Base-by-base conservation (phyloP, 2,888 invertebrate species). In the Pterobdella sp. region DNA sequence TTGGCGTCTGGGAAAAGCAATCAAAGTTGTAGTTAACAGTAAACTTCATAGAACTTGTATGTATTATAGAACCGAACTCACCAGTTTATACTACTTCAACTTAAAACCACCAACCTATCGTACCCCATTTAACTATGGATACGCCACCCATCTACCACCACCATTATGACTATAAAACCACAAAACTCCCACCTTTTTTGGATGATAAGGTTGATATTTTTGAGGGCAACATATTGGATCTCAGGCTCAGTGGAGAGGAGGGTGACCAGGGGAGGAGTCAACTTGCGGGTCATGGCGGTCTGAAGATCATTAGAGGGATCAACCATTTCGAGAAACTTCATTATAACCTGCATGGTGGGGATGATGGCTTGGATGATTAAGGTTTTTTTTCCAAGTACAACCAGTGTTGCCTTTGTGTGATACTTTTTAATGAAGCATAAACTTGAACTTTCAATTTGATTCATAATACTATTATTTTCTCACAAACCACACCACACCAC, bases 201-300 rank as follows among this genome's bases (percentile, higher is more conserved):
- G 26, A 98, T 98, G 76, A 99, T 98, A 65, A 98, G 88, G 86
- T 99, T 99, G 81, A 99, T 98, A 84, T 98, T 98, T 78, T 98
- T 86, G 74, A 98, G 86, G 0, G 98, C 98, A 4, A 98, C 98
- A 83, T 99, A 98, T 84, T 99, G 98, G 70, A 99, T 96, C 85
- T 99, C 98, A 0, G 98, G 95, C 84, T 99, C 98, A 0, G 96
- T 94, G 64, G 95, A 95, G 18, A 98, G 88, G 72, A 99, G 86
- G 0, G 98, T 98, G 10, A 98, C 98, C 49, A 98, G 87, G 10
- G 98, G 98, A 26, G 98, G 98, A 2, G 98, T 94, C 79, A 99
- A 86, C 85, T 98, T 99, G 84, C 97, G 94, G 37, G 94, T 93
- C 74, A 98, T 86, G 3, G 93, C 93, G 65, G 89, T 88, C 76